Base-by-base conservation (phyloP, 2,113 vertebrate species). In the Diphyllodes magnificus region DNA sequence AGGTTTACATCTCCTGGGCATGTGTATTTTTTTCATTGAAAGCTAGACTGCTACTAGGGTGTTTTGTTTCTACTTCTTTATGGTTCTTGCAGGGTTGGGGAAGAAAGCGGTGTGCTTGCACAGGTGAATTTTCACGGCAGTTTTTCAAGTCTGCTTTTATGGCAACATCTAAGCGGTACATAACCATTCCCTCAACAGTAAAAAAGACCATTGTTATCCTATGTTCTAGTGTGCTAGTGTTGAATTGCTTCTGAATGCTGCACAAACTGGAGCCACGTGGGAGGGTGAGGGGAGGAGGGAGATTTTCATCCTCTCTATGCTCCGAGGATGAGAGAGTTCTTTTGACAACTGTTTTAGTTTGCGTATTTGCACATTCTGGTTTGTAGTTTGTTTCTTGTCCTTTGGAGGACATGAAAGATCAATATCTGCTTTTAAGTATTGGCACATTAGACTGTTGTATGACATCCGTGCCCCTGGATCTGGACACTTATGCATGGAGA, bases 31-130 rank as follows among this genome's bases (percentile, higher is more conserved):
- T 68, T 80, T 27, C 16, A 31, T 10, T 81, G 70, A 45, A 64
- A 68, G 15, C 12, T 50, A 37, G 27, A 10, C 18, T 69, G 6
- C 47, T 68, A 7, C 51, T 45, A 17, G 9, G 10, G 28, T 35
- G 54, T 8, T 95, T 88, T 88, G 17, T 53, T 94, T 82, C 73
- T 68, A 7, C 9, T 81, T 63, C 61, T 85, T 75, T 22, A 44
- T 51, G 37, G 18, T 19, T 37, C 42, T 72, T 86, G 61, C 33
- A 22, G 70, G 21, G 6, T 5, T 64, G 27, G 12, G n/a, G 19
- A 88, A 66, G 60, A 49, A 82, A 45, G 24, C 7, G 21, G n/a
- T 87, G 21, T 68, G 24, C 27, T 78, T 89, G 35, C n/a, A 63
- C 22, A 8, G 57, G 53, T 71, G 44, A 75, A 64, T 87, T 71